Conservation (phyloP, 2,113 vertebrate species). For the Spea bombifrons region DNA sequence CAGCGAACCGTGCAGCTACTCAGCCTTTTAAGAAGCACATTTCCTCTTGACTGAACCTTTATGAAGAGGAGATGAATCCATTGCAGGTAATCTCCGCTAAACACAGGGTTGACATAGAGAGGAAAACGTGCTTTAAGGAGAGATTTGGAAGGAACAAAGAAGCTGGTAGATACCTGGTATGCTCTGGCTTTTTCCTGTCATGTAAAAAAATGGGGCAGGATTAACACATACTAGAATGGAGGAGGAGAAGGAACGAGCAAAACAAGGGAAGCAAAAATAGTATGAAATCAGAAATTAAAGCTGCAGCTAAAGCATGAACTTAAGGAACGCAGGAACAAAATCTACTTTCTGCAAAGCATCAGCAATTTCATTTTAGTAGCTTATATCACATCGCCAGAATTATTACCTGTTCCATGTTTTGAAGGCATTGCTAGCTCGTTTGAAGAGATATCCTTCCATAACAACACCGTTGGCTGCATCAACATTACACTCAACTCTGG, state of each 20-base stretch:
- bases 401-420: constrained; percentile 98
- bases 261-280: constrained; percentile 67
- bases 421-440: constrained; percentile 97
- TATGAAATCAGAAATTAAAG: constrained; percentile 53
- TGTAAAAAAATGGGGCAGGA: constrained; percentile 76
- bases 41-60: background rate
- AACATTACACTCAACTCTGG: constrained; percentile 92
- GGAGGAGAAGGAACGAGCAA: constrained; percentile 69
- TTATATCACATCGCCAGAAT: background rate
- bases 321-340: background rate
- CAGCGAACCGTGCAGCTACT: background rate
- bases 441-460: constrained; percentile 98
- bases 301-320: constrained; percentile 19
- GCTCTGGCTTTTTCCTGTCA: constrained; percentile 82
- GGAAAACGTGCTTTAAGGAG: constrained; percentile 67
- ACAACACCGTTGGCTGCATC: constrained; percentile 91
- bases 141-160: constrained; percentile 61
- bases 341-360: too few species aligned
- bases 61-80: constrained; percentile 61
- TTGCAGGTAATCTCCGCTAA: constrained; percentile 70
- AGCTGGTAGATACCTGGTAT: constrained; percentile 78
- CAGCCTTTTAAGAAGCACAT: background rate
- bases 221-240: constrained; percentile 74
- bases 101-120: constrained; percentile 67
- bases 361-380: too few species aligned